Conservation (phyloP, 2,888 invertebrate genomes). For the Pocota personata region DNA sequence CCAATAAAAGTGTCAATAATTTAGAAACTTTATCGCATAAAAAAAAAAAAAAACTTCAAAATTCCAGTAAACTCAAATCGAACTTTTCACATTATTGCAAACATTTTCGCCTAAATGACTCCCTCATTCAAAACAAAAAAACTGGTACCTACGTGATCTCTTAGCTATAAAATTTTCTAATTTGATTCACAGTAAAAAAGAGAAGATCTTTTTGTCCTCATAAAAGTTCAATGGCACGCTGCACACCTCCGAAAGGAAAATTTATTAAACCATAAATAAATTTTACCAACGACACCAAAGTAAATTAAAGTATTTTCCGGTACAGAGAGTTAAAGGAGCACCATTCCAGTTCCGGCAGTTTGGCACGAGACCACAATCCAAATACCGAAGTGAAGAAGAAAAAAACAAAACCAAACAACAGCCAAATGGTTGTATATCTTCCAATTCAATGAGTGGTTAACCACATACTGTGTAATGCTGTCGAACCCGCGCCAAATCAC, state of each 20-base stretch:
- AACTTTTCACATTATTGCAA: conserved; percentile 62
- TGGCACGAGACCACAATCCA: neutral
- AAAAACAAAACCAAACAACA: conserved; percentile 30
- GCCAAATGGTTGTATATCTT: conserved; percentile 55
- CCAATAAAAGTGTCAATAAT: conserved; percentile 33
- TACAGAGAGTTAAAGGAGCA: conserved; percentile 3
- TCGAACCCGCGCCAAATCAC: conserved; percentile 56
- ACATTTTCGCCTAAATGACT: conserved; percentile 31
- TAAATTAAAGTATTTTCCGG: conserved; percentile 52
- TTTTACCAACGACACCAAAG: conserved; percentile 56
- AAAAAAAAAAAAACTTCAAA: conserved; percentile 1
- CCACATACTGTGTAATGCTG: conserved; percentile 50
- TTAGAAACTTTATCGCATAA: conserved; percentile 26
- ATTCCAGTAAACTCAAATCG: conserved; percentile 35
- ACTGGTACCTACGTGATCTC: conserved; percentile 48
- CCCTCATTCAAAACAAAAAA: conserved; percentile 36
- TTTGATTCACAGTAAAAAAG: conserved; percentile 23
- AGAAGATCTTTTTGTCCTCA: neutral
- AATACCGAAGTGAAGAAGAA: neutral
- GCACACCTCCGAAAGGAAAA: conserved; percentile 19
- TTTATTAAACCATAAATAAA: conserved; percentile 65
- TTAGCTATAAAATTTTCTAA: conserved; percentile 35
- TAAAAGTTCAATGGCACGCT: conserved; percentile 6
- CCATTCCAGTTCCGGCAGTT: neutral
- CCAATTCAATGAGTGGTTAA: conserved; percentile 65